Evolutionary conservation across 2,113 vertebrate species (phyloP).

Genomic region (Corythoichthys intestinalis): DNA sequence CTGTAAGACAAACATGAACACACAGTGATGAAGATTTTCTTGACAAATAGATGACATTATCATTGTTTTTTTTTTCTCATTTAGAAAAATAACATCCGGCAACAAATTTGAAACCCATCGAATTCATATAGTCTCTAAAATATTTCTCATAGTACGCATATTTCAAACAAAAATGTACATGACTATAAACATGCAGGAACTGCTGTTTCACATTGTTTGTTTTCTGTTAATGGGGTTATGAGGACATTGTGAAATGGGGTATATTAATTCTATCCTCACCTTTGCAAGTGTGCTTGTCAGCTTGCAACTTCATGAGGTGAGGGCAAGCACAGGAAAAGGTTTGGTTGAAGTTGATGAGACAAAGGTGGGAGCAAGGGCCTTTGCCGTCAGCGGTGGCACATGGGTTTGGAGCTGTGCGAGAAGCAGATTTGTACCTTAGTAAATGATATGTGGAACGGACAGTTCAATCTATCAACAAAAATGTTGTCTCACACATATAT

Average conservation of each 20-base stretch:
- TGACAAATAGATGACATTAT: background rate
- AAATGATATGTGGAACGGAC: background rate
- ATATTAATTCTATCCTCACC: constrained; percentile 64
- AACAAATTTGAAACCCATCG: background rate
- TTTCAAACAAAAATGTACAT: background rate
- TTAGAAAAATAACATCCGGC: background rate
- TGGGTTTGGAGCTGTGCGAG: constrained; percentile 80
- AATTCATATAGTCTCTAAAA: background rate
- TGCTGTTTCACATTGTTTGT: constrained; percentile 4
- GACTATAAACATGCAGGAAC: constrained; percentile 1
- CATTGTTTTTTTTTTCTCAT: background rate
- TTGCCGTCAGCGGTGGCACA: constrained; percentile 85
- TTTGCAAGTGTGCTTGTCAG: constrained; percentile 87
- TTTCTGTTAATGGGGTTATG: background rate
- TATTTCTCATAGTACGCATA: background rate
- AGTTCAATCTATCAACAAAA: constrained; percentile 20
- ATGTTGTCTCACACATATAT: too few species aligned
- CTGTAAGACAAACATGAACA: constrained; percentile 55
- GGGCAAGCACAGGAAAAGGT: constrained; percentile 90
- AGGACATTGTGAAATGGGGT: background rate
- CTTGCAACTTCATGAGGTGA: constrained; percentile 90
- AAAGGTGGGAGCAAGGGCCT: constrained; percentile 91
- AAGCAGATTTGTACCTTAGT: background rate
- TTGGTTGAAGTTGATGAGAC: constrained; percentile 95
- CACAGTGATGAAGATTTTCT: background rate